Percentiles rank a stretch among this genome's conserved stretches.
Conservation (phyloP, 2,888 invertebrate genomes). For the Eilema sororculum region DNA sequence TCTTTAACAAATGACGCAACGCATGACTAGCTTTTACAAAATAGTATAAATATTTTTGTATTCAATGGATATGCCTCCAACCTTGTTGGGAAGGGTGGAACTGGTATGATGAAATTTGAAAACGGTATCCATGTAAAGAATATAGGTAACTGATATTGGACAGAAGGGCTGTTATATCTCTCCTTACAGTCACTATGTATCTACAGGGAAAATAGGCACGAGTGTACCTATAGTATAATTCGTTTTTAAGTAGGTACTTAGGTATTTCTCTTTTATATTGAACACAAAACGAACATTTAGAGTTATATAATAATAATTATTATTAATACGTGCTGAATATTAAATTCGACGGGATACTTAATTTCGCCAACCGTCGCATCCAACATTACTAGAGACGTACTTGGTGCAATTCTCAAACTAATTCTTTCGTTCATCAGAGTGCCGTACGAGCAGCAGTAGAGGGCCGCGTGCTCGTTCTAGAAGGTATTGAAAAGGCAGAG, state of each 20-base stretch:
- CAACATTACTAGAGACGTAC: neutral
- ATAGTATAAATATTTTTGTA: no score
- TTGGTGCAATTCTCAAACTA: neutral
- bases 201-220: neutral
- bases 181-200: neutral
- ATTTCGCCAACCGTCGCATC: no score
- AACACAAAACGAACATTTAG: neutral
- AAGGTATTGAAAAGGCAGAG: constrained; percentile 99
- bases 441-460: constrained; percentile 97
- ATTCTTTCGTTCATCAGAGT: constrained; percentile 85
- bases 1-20: neutral
- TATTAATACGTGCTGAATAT: no score
- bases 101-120: no score
- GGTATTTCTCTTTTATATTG: no score
- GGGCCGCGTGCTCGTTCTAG: constrained; percentile 95
- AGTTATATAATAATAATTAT: neutral
- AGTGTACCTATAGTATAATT: neutral
- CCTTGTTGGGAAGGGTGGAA: no score
- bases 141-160: neutral
- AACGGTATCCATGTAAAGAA: no score
- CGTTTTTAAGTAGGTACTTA: no score
- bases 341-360: no score
- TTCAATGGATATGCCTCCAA: no score
- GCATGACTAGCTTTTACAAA: neutral
- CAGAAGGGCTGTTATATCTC: neutral